Conservation (phyloP, 2,113 vertebrate genomes). For the Cyanoderma ruficeps region DNA sequence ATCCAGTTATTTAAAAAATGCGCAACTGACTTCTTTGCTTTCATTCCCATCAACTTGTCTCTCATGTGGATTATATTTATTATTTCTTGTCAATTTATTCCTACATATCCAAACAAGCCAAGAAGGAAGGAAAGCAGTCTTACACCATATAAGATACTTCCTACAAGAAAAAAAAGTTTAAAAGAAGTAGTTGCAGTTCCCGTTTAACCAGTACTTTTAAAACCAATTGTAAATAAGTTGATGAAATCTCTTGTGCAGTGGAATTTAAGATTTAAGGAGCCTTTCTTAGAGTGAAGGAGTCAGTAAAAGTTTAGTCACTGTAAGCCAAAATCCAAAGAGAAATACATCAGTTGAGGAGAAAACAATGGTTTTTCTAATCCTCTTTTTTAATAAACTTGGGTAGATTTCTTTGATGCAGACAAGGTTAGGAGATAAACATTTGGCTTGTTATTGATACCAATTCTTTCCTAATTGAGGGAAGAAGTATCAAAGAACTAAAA, state of each 20-base stretch:
- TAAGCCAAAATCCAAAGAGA: background rate
- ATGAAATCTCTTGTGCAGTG: background rate
- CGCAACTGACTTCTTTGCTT: background rate
- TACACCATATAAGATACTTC: background rate
- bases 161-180: background rate
- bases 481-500: background rate
- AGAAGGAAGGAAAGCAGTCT: background rate
- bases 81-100: background rate
- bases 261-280: background rate
- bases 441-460: background rate
- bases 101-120: background rate
- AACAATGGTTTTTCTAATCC: background rate
- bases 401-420: background rate
- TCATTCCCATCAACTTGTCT: background rate
- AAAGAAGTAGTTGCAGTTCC: background rate
- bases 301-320: background rate
- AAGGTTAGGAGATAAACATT: background rate
- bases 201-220: background rate
- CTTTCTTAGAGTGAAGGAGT: background rate
- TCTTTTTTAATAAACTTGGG: background rate
- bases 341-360: background rate
- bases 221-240: background rate
- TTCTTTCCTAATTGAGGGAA: background rate
- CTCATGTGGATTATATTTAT: background rate
- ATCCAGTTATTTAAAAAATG: conserved; percentile 13